A percentile compares a stretch with the other conserved stretches of the same genome.
These are phyloP conservation scores for Alligator sinensis DNA, from an alignment of 2,113 vertebrate species.

Conservation along the genomic window DNA sequence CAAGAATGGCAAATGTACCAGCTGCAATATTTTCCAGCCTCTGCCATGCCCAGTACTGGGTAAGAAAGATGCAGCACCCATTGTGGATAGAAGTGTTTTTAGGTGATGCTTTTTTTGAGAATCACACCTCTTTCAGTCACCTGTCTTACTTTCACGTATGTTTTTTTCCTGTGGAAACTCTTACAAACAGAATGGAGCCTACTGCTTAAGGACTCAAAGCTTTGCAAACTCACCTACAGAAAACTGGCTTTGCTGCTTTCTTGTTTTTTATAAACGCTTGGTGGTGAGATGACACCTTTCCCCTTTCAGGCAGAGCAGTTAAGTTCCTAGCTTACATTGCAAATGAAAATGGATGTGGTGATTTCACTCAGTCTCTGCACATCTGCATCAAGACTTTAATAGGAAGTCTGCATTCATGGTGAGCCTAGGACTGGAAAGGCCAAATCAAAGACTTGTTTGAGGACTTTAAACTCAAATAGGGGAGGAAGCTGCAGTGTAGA, in stretches of 20 bases:
- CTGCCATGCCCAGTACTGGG: conserved; percentile 89
- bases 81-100: not conserved
- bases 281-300: not conserved
- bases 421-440: not conserved
- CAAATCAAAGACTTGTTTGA: not conserved
- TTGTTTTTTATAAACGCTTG: not conserved
- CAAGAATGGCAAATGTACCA: conserved; percentile 85
- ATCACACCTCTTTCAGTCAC: not conserved
- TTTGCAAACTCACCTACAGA: not conserved
- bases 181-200: not conserved
- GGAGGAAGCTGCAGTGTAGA: not conserved
- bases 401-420: not conserved
- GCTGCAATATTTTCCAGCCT: conserved; percentile 78
- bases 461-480: not conserved
- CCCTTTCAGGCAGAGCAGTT: not conserved
- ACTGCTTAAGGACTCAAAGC: not conserved
- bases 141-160: not conserved
- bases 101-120: not conserved
- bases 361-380: not conserved
- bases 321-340: not conserved
- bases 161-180: no score
- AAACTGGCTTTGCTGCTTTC: not conserved
- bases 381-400: not conserved
- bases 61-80: conserved; percentile 61
- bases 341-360: not conserved